Conservation (phyloP, 1,140 invertebrate genomes). For the Danaus plexippus region DNA sequence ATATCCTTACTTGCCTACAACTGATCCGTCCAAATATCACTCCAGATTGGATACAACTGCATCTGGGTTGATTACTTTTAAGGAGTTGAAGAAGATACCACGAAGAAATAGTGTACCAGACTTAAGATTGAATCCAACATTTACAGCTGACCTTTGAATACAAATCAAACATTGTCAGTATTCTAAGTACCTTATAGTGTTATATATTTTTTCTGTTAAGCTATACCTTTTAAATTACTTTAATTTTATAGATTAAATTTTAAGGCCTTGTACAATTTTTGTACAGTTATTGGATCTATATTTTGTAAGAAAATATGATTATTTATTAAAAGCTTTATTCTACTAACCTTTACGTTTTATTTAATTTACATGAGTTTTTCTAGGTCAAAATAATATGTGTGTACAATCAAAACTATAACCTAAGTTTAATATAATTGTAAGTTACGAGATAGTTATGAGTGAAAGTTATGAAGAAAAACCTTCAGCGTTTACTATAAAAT, state of each 20-base stretch:
- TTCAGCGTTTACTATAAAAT: too few species aligned
- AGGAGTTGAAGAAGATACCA: constrained; percentile 53
- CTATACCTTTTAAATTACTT: constrained; percentile 1
- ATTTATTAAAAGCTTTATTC: constrained; percentile 16
- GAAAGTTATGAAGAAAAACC: too few species aligned
- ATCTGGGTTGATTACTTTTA: constrained; percentile 63
- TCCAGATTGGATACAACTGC: constrained; percentile 63
- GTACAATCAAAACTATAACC: too few species aligned
- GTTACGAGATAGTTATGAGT: too few species aligned
- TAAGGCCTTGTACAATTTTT: constrained; percentile 40
- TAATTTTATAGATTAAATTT: constrained; percentile 12
- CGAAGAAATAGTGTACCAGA: constrained; percentile 69
- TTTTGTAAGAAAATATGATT: constrained; percentile 22
- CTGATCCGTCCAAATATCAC: constrained; percentile 64
- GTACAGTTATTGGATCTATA: constrained; percentile 60
- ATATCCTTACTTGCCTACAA: constrained; percentile 68
- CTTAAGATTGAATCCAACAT: constrained; percentile 53
- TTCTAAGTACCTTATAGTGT: constrained; percentile 34
- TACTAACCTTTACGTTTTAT: constrained; percentile 22
- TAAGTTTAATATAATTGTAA: too few species aligned
- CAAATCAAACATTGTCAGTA: constrained; percentile 17
- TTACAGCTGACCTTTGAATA: constrained; percentile 47
- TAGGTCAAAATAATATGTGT: too few species aligned
- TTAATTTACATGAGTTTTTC: not conserved
- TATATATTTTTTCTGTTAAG: constrained; percentile 5